These are phyloP conservation scores for Spodoptera litura DNA, from an alignment of 1,140 invertebrate genomes.

Conservation along the genomic window DNA sequence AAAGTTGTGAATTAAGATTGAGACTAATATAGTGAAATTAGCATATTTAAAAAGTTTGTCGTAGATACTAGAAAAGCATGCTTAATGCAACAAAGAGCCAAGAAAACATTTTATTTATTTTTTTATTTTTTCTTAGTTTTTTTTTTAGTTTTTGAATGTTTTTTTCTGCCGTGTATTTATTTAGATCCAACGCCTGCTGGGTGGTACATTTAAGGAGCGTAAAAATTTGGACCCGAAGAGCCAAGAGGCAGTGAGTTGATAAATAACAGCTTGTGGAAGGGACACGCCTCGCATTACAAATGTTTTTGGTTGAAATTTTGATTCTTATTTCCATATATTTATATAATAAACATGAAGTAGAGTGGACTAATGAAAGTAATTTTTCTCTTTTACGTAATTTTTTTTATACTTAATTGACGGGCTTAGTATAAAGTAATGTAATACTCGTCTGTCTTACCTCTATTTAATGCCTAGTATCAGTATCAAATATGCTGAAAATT, in stretches of 20 bases:
- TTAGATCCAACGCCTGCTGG: conserved; percentile 88
- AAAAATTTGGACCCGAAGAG: conserved; percentile 87
- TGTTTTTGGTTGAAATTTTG: conserved; percentile 21
- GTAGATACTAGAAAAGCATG: conserved; percentile 14
- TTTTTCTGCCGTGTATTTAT: conserved; percentile 63
- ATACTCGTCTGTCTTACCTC: too few relatives aligned
- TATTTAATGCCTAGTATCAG: too few relatives aligned
- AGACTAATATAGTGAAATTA: not conserved
- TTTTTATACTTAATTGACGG: not conserved
- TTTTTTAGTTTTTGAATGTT: conserved; percentile 66
- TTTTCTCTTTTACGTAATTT: not conserved
- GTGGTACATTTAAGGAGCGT: conserved; percentile 87
- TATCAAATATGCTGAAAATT: too few relatives aligned
- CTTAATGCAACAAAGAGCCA: conserved; percentile 6
- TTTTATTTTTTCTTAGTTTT: conserved; percentile 54
- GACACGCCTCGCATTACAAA: conserved; percentile 19
- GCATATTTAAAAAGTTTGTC: not conserved
- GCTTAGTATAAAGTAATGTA: too few relatives aligned
- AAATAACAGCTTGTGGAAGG: conserved; percentile 49
- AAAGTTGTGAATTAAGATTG: not conserved
- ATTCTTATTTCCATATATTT: not conserved
- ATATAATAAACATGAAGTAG: not conserved
- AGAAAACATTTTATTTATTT: conserved; percentile 49
- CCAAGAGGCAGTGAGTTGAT: conserved; percentile 88
- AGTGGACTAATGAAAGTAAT: too few relatives aligned